Base-by-base conservation (phyloP, 2,888 invertebrate species). In the Nymphalis urticae region DNA sequence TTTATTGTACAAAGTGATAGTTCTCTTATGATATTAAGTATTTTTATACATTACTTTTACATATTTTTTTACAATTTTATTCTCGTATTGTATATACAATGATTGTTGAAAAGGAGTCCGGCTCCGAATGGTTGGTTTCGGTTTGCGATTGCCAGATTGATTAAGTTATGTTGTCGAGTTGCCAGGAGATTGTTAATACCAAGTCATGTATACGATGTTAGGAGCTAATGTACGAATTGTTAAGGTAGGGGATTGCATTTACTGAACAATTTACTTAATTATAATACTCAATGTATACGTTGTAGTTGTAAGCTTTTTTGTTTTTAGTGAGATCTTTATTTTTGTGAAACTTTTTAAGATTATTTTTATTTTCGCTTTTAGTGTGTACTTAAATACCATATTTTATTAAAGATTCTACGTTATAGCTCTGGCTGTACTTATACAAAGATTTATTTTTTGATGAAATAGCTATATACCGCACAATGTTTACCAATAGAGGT, bases 21-120 rank as follows among this genome's bases (percentile, higher is more conserved):
- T 90, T 89, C 85, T 92, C 91, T 90, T 91, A 91, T 90, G 90
- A 90, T 88, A 88, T 81, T 89, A 89, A 89, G 90, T 92, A 92
- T 92, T 92, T 92, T 92, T 92, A 89, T 92, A 92, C 84, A 89
- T 92, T 90, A 85, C 85, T 91, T 90, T 90, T 88, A 90, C 85
- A 90, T 88, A 88, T 90, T 87, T 92, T 92, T 91, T 90, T 88
- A 91, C 88, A 83, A 89, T 87, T 90, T 88, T 90, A 90, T 88
- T 89, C 87, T 85, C 87, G 83, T 81, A 85, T 83, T 87, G 83
- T 89, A 88, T 80, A 89, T 86, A 86, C 79, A 81, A 80, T 79
- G 85, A 79, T 86, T 88, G 88, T 88, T 88, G 83, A 74, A 75
- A 72, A 83, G 82, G 80, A 84, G 75, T 68, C 51, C 66, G 69